Base-by-base conservation (phyloP, 2,113 vertebrate species). In the Haemorhous mexicanus region DNA sequence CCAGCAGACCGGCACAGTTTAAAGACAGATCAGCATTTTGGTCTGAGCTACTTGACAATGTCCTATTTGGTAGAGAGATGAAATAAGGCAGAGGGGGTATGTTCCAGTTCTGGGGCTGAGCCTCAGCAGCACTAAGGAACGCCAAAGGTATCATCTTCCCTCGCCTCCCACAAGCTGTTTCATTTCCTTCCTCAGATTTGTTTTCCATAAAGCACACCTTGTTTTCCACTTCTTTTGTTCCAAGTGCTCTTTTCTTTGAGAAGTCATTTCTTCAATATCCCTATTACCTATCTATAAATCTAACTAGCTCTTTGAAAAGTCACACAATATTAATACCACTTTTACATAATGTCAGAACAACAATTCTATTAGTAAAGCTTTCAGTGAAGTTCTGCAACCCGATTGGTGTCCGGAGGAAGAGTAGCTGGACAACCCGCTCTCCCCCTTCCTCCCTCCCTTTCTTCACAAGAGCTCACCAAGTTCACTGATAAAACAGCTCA, bases 271-370 rank as follows among this genome's bases (percentile, higher is more conserved):
- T 95, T 96, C 94, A 93, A 92, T 92, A 97, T 94, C 92, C 95
- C 97, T 97, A 97, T 89, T 84, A 94, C 89, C 97, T 97, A 97
- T 76, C 95, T 94, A 96, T 91, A 98, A 95, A 97, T 95, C 96
- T 97, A 97, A 59, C 95, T 97, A 97, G 96, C 77, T 94, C 93
- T 96, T 93, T 91, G 96, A 93, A 96, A 97, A 97, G 95, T 97
- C 97, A 97, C 97, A 97, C 96, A 95, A 96, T 94, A 96, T 97
- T 96, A 98, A 97, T 95, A 97, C 95, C 97, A 97, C 97, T 96
- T 97, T 95, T 96, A 98, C 91, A 95, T 96, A 96, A 97, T 85
- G 94, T 97, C 96, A 97, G 96, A 97, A 97, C 96, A 96, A 88
- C 94, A 95, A 96, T 93, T 97, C 89, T 87, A 96, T 94, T 95